phyloP scores from a whole-genome alignment of 2,113 vertebrate species.

The Rutilus rutilus region DNA sequence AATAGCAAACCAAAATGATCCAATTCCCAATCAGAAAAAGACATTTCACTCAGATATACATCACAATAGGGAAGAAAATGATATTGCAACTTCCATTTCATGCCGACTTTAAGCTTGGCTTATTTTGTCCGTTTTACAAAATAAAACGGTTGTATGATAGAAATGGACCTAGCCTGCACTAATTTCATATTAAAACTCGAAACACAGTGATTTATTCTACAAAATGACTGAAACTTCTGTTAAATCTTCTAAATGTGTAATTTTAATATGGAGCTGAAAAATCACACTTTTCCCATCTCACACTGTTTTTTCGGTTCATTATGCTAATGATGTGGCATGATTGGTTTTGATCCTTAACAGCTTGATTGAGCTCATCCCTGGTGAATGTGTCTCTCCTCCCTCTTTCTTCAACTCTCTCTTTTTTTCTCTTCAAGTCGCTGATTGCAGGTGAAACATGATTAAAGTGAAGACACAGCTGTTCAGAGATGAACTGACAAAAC shows the following conservation, averaged over 20 bases:
- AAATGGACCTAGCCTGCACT: neutral
- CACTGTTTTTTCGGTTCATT: constrained; percentile 50
- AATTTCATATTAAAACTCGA: neutral
- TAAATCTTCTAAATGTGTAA: neutral
- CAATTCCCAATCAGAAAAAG: no score
- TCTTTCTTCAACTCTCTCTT: constrained; percentile 24
- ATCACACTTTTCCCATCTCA: constrained; percentile 15
- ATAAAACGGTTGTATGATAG: neutral
- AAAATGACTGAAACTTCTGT: neutral
- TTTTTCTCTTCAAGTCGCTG: constrained; percentile 47
- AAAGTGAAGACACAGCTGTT: constrained; percentile 56
- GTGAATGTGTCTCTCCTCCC: constrained; percentile 29
- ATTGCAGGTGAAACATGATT: constrained; percentile 57
- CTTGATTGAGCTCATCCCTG: constrained; percentile 60
- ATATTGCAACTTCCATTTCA: no score
- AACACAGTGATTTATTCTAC: neutral
- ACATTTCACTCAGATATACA: no score
- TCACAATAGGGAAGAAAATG: no score
- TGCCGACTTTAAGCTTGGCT: no score
- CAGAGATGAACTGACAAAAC: constrained; percentile 49
- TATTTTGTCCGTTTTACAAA: neutral
- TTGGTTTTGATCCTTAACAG: constrained; percentile 64
- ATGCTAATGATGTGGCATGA: constrained; percentile 58
- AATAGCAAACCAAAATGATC: no score
- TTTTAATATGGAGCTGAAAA: constrained; percentile 5